phyloP scores from a whole-genome alignment of 2,113 vertebrate species.

The Athene noctua region DNA sequence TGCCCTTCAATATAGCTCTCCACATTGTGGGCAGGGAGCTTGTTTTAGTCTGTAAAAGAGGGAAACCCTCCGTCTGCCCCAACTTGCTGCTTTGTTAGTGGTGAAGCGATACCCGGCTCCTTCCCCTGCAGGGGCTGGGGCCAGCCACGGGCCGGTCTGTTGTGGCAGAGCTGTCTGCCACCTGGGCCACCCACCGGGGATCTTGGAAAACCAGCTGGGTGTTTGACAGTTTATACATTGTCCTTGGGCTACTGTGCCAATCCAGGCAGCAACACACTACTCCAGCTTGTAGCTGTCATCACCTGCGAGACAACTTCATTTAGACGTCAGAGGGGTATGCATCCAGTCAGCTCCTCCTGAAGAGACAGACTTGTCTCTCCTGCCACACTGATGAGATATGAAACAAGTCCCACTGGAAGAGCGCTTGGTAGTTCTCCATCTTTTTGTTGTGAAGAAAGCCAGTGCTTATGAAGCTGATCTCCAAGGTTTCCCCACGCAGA shows the following conservation, averaged over 20 bases:
- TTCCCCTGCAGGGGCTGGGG: rapidly evolving
- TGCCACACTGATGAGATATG: not conserved
- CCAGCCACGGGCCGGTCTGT: rapidly evolving
- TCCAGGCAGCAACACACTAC: not conserved
- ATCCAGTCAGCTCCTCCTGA: not conserved
- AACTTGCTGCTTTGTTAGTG: not conserved
- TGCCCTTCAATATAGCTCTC: not conserved
- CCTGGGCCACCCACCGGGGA: not conserved
- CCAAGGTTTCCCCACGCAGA: not conserved
- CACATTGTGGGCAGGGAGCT: not conserved
- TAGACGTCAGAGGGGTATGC: not conserved
- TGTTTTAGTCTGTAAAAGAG: not conserved
- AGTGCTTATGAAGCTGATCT: not conserved
- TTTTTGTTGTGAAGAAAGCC: not conserved
- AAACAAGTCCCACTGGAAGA: not conserved
- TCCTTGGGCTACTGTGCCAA: not conserved
- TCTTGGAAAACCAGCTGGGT: not conserved
- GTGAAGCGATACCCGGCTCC: not conserved
- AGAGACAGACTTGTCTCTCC: not conserved
- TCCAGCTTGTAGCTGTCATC: not conserved
- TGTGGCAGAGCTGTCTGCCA: not conserved
- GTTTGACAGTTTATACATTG: not conserved
- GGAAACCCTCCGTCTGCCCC: not conserved
- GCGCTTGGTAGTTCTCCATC: not conserved
- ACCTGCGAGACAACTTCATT: not conserved